A percentile compares a stretch with the other conserved stretches of the same genome.
Conservation (phyloP, 1,140 invertebrate species). For the Episyrphus balteatus region DNA sequence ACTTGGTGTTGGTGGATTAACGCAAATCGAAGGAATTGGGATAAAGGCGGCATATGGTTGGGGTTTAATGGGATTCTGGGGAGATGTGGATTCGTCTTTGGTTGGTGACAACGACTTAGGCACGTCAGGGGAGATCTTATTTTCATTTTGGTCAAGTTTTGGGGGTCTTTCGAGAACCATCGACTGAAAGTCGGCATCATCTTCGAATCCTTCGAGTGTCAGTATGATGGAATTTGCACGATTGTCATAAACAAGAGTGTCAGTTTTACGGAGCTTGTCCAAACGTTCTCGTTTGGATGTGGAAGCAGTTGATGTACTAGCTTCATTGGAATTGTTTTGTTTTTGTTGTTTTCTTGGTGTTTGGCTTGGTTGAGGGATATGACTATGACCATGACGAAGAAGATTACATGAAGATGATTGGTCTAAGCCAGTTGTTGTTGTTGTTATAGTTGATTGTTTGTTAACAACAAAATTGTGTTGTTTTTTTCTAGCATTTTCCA, state of each 20-base stretch:
- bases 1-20: constrained; percentile 26
- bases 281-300: background rate
- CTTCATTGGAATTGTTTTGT: background rate
- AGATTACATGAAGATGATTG: background rate
- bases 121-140: background rate
- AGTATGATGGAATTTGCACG: constrained; percentile 7
- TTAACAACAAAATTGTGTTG: background rate
- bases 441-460: background rate
- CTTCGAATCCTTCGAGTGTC: background rate
- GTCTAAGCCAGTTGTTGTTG: background rate
- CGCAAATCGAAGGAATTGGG: constrained; percentile 19
- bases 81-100: too few species aligned
- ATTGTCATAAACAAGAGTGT: constrained; percentile 9
- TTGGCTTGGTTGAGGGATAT: background rate
- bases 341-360: background rate
- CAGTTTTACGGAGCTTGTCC: constrained; percentile 13
- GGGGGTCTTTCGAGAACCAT: too few species aligned
- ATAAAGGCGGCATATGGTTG: too few species aligned
- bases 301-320: background rate
- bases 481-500: constrained; percentile 10
- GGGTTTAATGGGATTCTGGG: too few species aligned
- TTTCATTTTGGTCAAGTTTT: background rate
- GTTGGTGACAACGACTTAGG: background rate
- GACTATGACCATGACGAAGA: too few species aligned
- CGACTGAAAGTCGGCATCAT: background rate